These are phyloP conservation scores for Maniola jurtina DNA, from an alignment of 1,140 invertebrate genomes.

Conservation along the genomic window DNA sequence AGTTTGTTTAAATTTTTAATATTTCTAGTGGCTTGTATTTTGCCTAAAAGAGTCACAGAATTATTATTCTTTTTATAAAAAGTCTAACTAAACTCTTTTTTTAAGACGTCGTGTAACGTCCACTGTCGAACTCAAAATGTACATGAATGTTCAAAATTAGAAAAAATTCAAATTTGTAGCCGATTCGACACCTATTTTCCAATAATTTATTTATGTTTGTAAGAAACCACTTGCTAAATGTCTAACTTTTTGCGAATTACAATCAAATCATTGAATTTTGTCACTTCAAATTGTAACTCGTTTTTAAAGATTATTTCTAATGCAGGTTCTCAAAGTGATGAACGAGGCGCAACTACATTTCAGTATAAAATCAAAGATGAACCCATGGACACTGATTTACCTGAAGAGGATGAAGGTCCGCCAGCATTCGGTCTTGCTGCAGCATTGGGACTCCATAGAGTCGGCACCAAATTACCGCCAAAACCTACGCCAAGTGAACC, in stretches of 20 bases:
- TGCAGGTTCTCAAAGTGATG: constrained; percentile 53
- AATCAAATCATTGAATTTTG: not conserved
- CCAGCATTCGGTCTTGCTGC: constrained; percentile 87
- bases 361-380: constrained; percentile 80
- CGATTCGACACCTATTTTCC: constrained; percentile 53
- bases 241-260: constrained; percentile 16
- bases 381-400: constrained; percentile 81
- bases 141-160: constrained; percentile 72
- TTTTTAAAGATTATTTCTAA: constrained; percentile 18
- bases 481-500: constrained; percentile 85
- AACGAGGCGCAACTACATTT: constrained; percentile 60
- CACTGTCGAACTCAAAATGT: constrained; percentile 46
- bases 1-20: constrained; percentile 75
- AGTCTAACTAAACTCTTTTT: constrained; percentile 32
- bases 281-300: not conserved
- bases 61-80: constrained; percentile 34
- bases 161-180: constrained; percentile 76
- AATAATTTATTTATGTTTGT: constrained; percentile 32
- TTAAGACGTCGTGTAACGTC: constrained; percentile 22
- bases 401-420: constrained; percentile 83
- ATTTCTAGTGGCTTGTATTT: constrained; percentile 22
- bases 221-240: constrained; percentile 26
- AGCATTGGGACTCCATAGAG: constrained; percentile 87
- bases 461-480: constrained; percentile 85
- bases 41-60: constrained; percentile 8